These are phyloP conservation scores for Momotus momota DNA, from an alignment of 2,797 vertebrate genomes.

Conservation along the genomic window DNA sequence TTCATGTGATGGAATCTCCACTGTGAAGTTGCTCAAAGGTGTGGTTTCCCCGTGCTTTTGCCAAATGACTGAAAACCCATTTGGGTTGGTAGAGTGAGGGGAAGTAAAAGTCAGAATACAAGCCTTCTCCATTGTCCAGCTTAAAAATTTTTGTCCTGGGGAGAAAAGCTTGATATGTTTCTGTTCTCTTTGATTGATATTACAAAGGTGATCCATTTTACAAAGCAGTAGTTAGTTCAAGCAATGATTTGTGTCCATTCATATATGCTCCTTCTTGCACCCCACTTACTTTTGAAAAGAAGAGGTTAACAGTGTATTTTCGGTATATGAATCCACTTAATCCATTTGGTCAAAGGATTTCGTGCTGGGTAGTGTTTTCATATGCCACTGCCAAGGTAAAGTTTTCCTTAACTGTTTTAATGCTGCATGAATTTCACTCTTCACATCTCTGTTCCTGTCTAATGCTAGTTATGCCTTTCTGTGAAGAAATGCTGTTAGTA, in stretches of 20 bases:
- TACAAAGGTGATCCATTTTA: not conserved
- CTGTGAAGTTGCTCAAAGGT: constrained; percentile 14
- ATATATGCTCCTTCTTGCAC: not conserved
- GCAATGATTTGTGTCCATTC: not conserved
- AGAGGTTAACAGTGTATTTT: not conserved
- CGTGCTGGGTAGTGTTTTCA: not conserved
- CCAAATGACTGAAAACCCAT: constrained; percentile 36
- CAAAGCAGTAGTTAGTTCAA: not conserved
- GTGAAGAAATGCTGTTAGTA: not conserved
- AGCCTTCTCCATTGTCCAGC: not conserved
- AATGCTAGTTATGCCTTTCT: not conserved
- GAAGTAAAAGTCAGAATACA: not conserved
- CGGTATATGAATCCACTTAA: not conserved
- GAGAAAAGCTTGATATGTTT: not conserved
- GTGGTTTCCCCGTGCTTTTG: constrained; percentile 37
- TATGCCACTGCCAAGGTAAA: not conserved
- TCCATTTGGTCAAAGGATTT: not conserved
- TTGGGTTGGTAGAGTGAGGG: not conserved
- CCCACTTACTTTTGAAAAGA: not conserved
- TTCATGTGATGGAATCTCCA: not conserved
- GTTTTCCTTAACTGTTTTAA: not conserved
- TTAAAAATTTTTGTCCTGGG: not conserved
- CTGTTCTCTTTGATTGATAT: not conserved
- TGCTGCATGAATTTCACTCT: not conserved
- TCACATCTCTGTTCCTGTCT: not conserved